Conservation (phyloP, 2,797 vertebrate genomes). For the Avahi laniger region DNA sequence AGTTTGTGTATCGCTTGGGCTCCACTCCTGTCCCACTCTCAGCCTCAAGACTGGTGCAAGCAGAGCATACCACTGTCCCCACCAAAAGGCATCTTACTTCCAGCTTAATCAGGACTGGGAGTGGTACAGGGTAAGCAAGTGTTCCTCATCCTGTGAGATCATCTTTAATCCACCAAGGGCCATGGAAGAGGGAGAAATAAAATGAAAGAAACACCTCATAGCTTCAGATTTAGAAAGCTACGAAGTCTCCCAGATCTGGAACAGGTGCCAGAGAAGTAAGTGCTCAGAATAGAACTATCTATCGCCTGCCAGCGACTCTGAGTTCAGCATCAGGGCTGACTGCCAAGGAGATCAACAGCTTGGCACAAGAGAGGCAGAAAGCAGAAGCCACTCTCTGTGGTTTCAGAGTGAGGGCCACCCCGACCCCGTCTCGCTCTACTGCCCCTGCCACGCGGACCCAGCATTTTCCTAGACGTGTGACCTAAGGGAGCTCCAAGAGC, state of each 20-base stretch:
- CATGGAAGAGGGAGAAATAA: background rate
- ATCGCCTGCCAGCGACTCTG: background rate
- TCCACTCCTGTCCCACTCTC: background rate
- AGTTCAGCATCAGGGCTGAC: background rate
- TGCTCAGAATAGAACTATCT: background rate
- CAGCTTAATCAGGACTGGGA: background rate
- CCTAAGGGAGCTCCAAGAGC: background rate
- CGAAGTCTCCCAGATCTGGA: background rate
- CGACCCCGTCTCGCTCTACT: no score
- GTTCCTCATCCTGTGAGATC: background rate
- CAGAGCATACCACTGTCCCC: background rate
- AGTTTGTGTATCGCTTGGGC: background rate
- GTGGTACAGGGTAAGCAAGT: background rate
- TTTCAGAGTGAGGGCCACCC: background rate
- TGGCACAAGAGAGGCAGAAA: background rate
- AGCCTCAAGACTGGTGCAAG: background rate
- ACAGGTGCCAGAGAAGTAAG: background rate
- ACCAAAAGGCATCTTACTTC: background rate
- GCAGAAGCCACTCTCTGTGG: background rate
- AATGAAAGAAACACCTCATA: background rate
- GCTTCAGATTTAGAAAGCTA: background rate
- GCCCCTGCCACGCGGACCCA: background rate
- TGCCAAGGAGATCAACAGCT: slow-evolving; percentile 20
- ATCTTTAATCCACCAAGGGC: background rate
- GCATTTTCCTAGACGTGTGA: background rate